Base-by-base conservation (phyloP, 2,113 vertebrate species). In the Bujurquina vittata region DNA sequence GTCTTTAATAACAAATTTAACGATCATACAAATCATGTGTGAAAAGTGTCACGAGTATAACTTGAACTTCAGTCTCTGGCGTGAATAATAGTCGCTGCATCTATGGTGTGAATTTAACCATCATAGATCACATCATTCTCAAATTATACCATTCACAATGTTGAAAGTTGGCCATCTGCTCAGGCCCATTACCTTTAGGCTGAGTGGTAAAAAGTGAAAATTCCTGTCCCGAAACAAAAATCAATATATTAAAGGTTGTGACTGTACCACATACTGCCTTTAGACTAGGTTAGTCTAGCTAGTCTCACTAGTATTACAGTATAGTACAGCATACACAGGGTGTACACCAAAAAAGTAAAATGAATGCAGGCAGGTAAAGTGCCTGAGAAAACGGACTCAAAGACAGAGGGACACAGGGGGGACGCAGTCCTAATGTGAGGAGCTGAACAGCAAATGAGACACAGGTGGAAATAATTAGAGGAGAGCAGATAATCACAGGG, bases 401-500 rank as follows among this genome's bases (percentile, higher is more conserved):
- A 52, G 17, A 8, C 7, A 52, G 40, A 49, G 65, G 40, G 40
- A 69, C 65, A 49, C 23, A 49, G 31, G 17, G 26, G 65, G 12
- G 26, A 52, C 23, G 29, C 15, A 29, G 43, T 26, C 20, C 26
- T 52, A 31, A 23, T 72, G 12, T 72, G 65, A 72, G 43, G 65
- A 52, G 65, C 43, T 72, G 43, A 72, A 20, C 43, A 52, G 43
- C 65, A 72, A 72, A 72, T 69, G 65, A 69, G 65, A 52, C 65
- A 72, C 65, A 72, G 65, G 43, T 72, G 26, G 65, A 52, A 52
- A 72, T 2, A 1, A 31, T 72, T 72, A 72, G 49, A 17, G 65
- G 23, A 72, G 43, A 69, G 17, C 43, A 52, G 43, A 52, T 29
- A 31, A 72, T 52, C 65, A 52, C 65, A 72, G 26, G 29, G 43